phyloP scores from a whole-genome alignment of 2,888 invertebrate genomes.

The Amphipyra tragopoginis region DNA sequence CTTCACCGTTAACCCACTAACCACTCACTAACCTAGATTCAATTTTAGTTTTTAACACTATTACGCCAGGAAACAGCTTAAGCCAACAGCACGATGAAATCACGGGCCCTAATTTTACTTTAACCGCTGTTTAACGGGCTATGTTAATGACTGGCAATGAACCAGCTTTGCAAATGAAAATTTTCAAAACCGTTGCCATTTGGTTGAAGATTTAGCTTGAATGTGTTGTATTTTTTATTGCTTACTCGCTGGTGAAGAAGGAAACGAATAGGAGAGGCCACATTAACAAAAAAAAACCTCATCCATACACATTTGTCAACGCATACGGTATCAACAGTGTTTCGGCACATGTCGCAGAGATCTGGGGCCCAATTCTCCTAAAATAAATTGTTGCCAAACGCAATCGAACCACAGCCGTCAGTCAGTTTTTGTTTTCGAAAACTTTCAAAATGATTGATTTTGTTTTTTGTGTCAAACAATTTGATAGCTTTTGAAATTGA shows the following conservation, averaged over 20 bases:
- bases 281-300: too few species aligned
- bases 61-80: conserved; percentile 41
- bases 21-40: conserved; percentile 39
- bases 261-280: too few species aligned
- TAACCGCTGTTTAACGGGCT: conserved; percentile 73
- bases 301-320: too few species aligned
- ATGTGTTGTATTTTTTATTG: neutral
- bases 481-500: too few species aligned
- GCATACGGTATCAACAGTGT: too few species aligned
- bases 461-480: too few species aligned
- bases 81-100: conserved; percentile 58
- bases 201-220: conserved; percentile 1
- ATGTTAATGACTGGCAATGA: conserved; percentile 82
- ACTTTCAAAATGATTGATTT: too few species aligned
- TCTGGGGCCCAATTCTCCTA: too few species aligned
- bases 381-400: too few species aligned
- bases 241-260: neutral
- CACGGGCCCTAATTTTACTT: conserved; percentile 70
- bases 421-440: too few species aligned
- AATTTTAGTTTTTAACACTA: conserved; percentile 54
- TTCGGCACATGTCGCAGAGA: too few species aligned
- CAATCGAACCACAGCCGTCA: too few species aligned
- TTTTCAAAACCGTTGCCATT: conserved; percentile 19
- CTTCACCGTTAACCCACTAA: conserved; percentile 16
- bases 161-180: conserved; percentile 78